A percentile compares a stretch with the other conserved stretches of the same genome.
phyloP scores from a whole-genome alignment of 2,888 invertebrate genomes.

The Caenorhabditis auriculariae region DNA sequence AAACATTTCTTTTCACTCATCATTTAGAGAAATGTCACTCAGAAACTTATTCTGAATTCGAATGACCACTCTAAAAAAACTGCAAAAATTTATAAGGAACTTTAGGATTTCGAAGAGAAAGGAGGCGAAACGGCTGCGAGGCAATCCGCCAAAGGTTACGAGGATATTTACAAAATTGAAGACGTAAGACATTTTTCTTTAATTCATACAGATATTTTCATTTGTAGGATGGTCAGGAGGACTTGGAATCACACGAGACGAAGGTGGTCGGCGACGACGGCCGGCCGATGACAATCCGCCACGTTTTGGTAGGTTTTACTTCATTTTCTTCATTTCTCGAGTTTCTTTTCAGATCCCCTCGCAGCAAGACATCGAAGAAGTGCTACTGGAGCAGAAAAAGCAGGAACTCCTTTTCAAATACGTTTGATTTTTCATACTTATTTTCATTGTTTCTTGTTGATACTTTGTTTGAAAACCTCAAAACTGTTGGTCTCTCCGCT shows the following conservation, averaged over 20 bases:
- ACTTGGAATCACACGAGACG: constrained; percentile 53
- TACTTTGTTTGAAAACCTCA: neutral
- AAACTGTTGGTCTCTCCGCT: neutral
- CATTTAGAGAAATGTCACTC: no score
- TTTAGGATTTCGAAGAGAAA: constrained; percentile 40
- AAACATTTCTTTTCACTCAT: no score
- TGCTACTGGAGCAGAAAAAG: constrained; percentile 84
- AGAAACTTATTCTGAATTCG: no score
- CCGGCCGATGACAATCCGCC: constrained; percentile 55
- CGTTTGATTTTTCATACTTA: constrained; percentile 28
- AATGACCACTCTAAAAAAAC: no score
- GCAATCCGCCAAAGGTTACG: constrained; percentile 36
- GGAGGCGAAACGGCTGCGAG: constrained; percentile 38
- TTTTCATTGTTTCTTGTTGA: neutral
- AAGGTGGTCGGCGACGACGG: constrained; percentile 60
- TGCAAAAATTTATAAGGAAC: no score
- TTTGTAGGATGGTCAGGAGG: constrained; percentile 52
- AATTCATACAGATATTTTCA: neutral
- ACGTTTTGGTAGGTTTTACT: constrained; percentile 50
- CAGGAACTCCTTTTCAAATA: constrained; percentile 83
- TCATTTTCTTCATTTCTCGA: no score
- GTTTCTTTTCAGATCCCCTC: constrained; percentile 24
- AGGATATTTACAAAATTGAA: constrained; percentile 56
- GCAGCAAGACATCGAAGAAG: constrained; percentile 74
- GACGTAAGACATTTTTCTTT: constrained; percentile 16